Evolutionary conservation across 2,888 invertebrate species (phyloP).

Genomic region (Merodon equestris): DNA sequence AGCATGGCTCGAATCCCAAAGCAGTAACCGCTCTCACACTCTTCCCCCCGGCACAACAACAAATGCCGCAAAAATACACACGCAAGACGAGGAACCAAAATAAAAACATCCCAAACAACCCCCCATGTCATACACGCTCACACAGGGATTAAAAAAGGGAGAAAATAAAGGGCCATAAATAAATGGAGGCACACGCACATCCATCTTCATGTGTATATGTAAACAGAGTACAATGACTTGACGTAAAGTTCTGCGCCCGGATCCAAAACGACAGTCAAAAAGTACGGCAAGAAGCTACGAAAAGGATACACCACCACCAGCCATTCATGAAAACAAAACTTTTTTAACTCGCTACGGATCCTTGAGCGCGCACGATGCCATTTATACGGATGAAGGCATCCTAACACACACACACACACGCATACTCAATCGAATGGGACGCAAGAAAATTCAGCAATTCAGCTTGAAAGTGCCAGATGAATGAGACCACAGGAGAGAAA

Average conservation of each 20-base stretch:
- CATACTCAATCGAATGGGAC: too few species aligned
- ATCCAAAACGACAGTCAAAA: constrained; percentile 1
- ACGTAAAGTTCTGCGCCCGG: background rate
- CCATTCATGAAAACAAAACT: constrained; percentile 59
- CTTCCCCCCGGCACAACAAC: constrained; percentile 6
- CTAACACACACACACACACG: background rate
- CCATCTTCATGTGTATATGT: constrained; percentile 45
- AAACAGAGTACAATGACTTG: constrained; percentile 53
- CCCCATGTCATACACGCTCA: constrained; percentile 35
- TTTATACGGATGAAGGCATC: constrained; percentile 45
- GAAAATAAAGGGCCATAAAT: constrained; percentile 36
- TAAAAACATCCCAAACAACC: constrained; percentile 30
- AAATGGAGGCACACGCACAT: constrained; percentile 50
- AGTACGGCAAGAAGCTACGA: too few species aligned
- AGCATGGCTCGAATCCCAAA: constrained; percentile 79
- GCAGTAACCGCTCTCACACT: constrained; percentile 72
- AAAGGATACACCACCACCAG: constrained; percentile 26
- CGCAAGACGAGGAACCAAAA: constrained; percentile 35
- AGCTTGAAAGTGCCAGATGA: constrained; percentile 7
- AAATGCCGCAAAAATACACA: constrained; percentile 57
- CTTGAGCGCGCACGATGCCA: constrained; percentile 43
- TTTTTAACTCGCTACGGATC: constrained; percentile 30
- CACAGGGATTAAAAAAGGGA: constrained; percentile 16
- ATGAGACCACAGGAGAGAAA: background rate
- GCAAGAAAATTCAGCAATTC: constrained; percentile 45